phyloP scores from a whole-genome alignment of 2,888 invertebrate genomes.

The Oxyteleia sp. region DNA sequence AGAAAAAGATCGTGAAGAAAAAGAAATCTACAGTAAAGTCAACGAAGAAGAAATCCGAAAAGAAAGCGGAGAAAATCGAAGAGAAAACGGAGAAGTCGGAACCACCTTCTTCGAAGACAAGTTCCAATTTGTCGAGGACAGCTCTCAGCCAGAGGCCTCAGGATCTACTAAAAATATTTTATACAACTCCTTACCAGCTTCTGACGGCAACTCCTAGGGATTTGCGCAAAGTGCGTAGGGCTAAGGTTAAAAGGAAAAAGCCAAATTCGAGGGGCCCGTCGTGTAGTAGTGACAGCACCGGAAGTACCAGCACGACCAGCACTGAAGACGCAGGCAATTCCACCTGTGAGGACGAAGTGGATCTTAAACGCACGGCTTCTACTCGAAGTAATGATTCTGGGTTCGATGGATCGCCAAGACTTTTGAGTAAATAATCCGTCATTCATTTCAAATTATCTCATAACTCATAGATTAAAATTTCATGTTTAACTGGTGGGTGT shows the following conservation, averaged over 20 bases:
- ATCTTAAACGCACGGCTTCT: conserved; percentile 89
- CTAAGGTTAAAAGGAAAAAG: conserved; percentile 84
- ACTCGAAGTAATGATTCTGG: conserved; percentile 95
- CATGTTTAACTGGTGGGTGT: conserved; percentile 32
- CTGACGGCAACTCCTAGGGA: conserved; percentile 86
- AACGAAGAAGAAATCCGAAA: conserved; percentile 55
- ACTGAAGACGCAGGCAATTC: conserved; percentile 83
- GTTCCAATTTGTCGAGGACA: conserved; percentile 76
- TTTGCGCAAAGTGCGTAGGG: conserved; percentile 84
- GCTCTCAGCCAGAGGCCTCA: conserved; percentile 82
- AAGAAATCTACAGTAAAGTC: conserved; percentile 82
- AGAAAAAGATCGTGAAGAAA: conserved; percentile 81
- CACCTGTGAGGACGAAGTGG: conserved; percentile 88
- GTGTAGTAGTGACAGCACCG: conserved; percentile 84
- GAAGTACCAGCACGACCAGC: conserved; percentile 83
- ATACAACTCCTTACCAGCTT: conserved; percentile 85
- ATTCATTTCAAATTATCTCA: conserved; percentile 58
- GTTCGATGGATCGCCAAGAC: conserved; percentile 89
- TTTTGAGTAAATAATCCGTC: conserved; percentile 84
- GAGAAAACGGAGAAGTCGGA: conserved; percentile 81
- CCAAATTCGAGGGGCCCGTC: conserved; percentile 83
- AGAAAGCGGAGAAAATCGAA: conserved; percentile 58
- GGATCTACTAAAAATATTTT: conserved; percentile 85
- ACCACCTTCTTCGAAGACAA: conserved; percentile 71
- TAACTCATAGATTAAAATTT: conserved; percentile 62